Base-by-base conservation (phyloP, 2,888 invertebrate genomes). In the Dicyrtoma fusca region DNA sequence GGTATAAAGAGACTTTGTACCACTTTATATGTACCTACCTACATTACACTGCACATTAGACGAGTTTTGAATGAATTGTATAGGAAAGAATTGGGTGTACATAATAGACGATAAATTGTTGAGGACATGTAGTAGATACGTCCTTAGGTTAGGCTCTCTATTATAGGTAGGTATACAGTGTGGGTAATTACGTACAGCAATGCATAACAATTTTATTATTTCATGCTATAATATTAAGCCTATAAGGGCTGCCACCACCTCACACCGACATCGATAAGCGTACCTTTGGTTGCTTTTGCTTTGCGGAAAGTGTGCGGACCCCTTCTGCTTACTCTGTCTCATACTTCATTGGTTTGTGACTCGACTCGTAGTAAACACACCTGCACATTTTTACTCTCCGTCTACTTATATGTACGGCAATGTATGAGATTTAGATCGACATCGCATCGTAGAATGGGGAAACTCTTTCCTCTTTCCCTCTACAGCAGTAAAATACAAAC, bases 351-450 rank as follows among this genome's bases (percentile, higher is more conserved):
- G 5, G 14, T 49, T 17, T 21, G 21, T 34, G 61, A 5, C 34
- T 34, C 34, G 34, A 8, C 8, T 34, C 34, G 34, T 34, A 53
- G 72, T 61, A 72, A 66, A 66, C 72, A 72, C 72, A 72, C 72
- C 72, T 72, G 72, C 72, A 72, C 72, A 68, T 68, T 72, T 71
- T 59, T 49, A 71, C 65, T 45, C 64, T 3, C 23, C 44, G 44
- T 45, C 19, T 19, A 34, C 8, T 34, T 34, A 34, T 34, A 34
- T 34, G 34, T 34, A 17, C 17, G 49, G 49, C 49, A 49, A 49
- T 49, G 34, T 34, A 34, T 5, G 34, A 34, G 34, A 34, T 34
- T 8, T 5, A 34, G 8, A 34, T 34, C 34, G 4, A 34, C 3
- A 34, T 34, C 34, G 34, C 34, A 8, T 5, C 34, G 34, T 34